Evolutionary conservation across 2,888 invertebrate genomes (phyloP).

Genomic region (Drosophila borborema): DNA sequence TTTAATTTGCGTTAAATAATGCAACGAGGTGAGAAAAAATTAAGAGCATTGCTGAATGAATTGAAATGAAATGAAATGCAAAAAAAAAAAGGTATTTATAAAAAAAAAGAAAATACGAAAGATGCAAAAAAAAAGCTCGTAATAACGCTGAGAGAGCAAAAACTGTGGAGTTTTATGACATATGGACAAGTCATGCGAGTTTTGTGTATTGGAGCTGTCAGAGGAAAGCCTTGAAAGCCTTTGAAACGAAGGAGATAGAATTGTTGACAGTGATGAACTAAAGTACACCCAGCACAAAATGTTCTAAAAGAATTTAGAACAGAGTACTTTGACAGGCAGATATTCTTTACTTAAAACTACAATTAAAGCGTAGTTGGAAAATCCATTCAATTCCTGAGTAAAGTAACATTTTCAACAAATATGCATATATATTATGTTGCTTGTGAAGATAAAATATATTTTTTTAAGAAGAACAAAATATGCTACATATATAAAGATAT

Average conservation of each 20-base stretch:
- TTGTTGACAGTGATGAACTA: not conserved
- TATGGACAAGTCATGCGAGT: slow-evolving; percentile 22
- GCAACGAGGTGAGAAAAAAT: slow-evolving; percentile 82
- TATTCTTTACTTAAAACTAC: not conserved
- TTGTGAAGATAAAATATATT: no score
- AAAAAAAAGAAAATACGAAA: slow-evolving; percentile 3
- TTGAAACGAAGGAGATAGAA: not conserved
- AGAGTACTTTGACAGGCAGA: not conserved
- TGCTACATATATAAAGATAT: no score
- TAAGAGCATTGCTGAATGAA: slow-evolving; percentile 72
- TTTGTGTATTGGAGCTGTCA: slow-evolving; percentile 4
- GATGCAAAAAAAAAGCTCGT: slow-evolving; percentile 24
- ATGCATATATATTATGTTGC: no score
- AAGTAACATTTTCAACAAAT: no score
- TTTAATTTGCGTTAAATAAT: slow-evolving; percentile 82
- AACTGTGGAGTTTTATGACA: slow-evolving; percentile 47
- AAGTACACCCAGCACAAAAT: not conserved
- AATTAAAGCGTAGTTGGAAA: not conserved
- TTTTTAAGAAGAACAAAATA: no score
- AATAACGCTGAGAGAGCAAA: slow-evolving; percentile 34
- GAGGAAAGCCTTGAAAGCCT: not conserved
- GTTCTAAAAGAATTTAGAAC: not conserved
- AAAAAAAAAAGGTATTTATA: slow-evolving; percentile 9
- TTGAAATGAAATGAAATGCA: slow-evolving; percentile 39
- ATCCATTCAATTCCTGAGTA: not conserved